Evolutionary conservation across 1,140 invertebrate genomes (phyloP), one percentile per base, ranked within the genome.

Genomic region (Anastatus disparis): DNA sequence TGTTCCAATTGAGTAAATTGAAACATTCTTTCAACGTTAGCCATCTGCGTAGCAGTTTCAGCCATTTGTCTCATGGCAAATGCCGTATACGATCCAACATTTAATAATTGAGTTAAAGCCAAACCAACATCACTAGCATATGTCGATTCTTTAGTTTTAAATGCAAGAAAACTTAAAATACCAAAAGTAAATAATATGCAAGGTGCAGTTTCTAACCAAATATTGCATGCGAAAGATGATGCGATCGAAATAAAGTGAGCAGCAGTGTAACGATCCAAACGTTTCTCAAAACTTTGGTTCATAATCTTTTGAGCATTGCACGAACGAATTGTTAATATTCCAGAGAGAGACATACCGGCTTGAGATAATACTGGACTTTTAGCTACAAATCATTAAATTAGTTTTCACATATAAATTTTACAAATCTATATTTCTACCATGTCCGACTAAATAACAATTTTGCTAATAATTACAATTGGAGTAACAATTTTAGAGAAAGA

Each of bases 21-120:
- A 22, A 93, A 73, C 10, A 94, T 88, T 77, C 93, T 86, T 82
- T 95, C 93, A 2, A 95, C 93, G 56, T 92, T 94, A 2, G 93
- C 95, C 91, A 96, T 94, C 83, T 95, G 91, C 68, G 92, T 93
- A 74, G 96, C 89, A 0, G 93, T 90, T 82, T 96, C 94, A 0
- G 93, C 91, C 13, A 90, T 89, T 81, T 95, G 93, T 52, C 93
- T 88, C 59, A 96, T 91, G 12, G 93, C 93, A 85, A 92, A 92
- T 80, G 96, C 94, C 65, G 96, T 88, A 91, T 95, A 93, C 15
- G 93, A 93, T 59, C 92, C 94, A 29, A 97, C 85, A 52, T 80
- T 79, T 2, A 83, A 52, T 31, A 82, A 77, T 70, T 84, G 82
- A 0, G 79, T 82, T 15, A 85, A 53, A 10, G 79, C 82, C 17